Percentiles rank a stretch among this genome's conserved stretches.
These are phyloP conservation scores for Mus minutoides DNA, from an alignment of 2,797 vertebrate genomes.

Conservation along the genomic window DNA sequence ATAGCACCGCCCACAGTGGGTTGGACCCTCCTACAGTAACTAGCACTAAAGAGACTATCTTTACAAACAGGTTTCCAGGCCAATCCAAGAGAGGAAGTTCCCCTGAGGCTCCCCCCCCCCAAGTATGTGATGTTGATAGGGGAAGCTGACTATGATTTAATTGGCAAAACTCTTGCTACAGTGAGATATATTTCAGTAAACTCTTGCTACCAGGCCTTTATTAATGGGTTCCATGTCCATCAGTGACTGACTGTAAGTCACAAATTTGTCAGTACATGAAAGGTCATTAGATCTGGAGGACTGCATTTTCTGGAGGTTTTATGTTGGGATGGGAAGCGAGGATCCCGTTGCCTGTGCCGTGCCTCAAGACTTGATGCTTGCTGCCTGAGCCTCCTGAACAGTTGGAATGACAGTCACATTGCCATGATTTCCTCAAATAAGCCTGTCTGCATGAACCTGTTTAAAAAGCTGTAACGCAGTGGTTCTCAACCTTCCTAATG, in stretches of 20 bases:
- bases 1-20: background rate
- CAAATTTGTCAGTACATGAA: background rate
- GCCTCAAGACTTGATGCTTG: background rate
- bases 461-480: background rate
- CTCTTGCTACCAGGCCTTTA: background rate
- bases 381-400: background rate
- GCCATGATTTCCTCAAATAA: constrained; percentile 17
- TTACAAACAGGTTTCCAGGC: background rate
- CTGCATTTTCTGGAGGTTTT: background rate
- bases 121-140: background rate
- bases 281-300: constrained; percentile 28
- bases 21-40: background rate
- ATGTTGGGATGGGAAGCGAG: background rate
- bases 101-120: too few species aligned
- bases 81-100: background rate
- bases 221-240: background rate
- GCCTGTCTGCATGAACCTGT: background rate
- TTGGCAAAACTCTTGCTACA: background rate
- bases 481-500: background rate
- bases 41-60: background rate
- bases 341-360: background rate
- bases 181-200: too few species aligned
- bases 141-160: background rate
- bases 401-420: background rate
- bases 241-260: background rate